A percentile compares a stretch with the other conserved stretches of the same genome.
These are phyloP conservation scores for Polyommatus icarus DNA, from an alignment of 2,888 invertebrate species.

Conservation along the genomic window DNA sequence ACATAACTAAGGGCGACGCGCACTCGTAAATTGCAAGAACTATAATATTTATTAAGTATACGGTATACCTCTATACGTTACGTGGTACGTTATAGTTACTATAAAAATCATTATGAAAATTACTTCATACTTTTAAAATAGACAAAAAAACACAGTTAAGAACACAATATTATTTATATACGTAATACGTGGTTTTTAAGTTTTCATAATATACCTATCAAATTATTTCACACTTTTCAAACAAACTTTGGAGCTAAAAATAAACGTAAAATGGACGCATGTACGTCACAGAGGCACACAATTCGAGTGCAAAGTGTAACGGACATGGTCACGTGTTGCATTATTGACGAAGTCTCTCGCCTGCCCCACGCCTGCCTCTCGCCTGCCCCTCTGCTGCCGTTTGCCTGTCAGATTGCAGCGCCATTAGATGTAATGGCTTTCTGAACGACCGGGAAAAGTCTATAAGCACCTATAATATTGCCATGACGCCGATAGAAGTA, in stretches of 20 bases:
- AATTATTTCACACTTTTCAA: no score
- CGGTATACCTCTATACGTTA: no score
- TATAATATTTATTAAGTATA: no score
- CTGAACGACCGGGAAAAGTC: background rate
- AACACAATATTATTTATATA: no score
- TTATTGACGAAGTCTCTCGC: background rate
- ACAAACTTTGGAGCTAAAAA: background rate
- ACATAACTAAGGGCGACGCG: no score
- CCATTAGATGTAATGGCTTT: conserved; percentile 4
- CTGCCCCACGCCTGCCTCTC: background rate
- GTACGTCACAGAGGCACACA: background rate
- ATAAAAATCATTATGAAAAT: no score
- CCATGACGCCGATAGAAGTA: background rate
- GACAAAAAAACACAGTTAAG: no score
- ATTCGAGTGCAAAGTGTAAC: background rate
- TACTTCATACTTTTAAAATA: no score
- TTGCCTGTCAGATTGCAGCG: background rate
- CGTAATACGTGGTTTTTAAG: no score
- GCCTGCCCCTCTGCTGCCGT: background rate
- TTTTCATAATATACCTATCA: no score
- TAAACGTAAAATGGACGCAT: background rate
- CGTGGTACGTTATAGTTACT: no score
- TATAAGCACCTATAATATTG: background rate
- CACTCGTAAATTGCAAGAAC: no score
- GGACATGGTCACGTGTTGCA: background rate